These are phyloP conservation scores for Pachycephus smyrnensis DNA, from an alignment of 2,888 invertebrate species.

Conservation along the genomic window DNA sequence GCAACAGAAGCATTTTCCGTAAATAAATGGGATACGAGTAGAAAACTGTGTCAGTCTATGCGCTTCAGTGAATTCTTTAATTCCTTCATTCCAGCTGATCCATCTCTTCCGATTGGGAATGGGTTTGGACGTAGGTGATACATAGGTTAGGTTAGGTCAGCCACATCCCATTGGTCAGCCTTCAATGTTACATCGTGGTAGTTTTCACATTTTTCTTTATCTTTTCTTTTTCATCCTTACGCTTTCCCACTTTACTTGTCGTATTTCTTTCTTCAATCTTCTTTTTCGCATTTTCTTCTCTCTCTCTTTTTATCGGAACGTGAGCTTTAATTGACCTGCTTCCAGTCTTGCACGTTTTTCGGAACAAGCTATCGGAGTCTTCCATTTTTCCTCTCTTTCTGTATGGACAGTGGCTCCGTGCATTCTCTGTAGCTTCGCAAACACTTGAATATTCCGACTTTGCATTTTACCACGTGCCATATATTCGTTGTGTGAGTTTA, in stretches of 20 bases:
- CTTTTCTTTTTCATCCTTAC: conserved; percentile 5
- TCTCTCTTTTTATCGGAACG: conserved; percentile 36
- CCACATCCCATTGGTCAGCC: neutral
- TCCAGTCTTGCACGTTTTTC: conserved; percentile 31
- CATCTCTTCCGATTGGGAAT: neutral
- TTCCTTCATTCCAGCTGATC: neutral
- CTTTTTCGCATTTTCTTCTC: neutral
- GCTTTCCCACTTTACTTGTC: conserved; percentile 4
- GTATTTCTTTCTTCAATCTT: neutral
- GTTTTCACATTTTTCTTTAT: conserved; percentile 6
- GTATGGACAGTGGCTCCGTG: conserved; percentile 15
- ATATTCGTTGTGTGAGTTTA: neutral
- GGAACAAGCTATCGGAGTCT: conserved; percentile 14
- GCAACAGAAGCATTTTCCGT: neutral
- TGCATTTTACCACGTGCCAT: conserved; percentile 32
- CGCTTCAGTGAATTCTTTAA: neutral
- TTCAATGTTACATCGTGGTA: neutral
- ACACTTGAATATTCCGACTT: conserved; percentile 48
- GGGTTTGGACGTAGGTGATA: neutral
- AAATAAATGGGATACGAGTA: neutral
- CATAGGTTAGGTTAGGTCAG: neutral
- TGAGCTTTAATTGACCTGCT: conserved; percentile 54
- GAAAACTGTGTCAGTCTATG: neutral
- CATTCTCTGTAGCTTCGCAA: conserved; percentile 31
- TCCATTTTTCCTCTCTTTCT: conserved; percentile 12